Conservation (phyloP, 2,113 vertebrate species). For the Clupea harengus region DNA sequence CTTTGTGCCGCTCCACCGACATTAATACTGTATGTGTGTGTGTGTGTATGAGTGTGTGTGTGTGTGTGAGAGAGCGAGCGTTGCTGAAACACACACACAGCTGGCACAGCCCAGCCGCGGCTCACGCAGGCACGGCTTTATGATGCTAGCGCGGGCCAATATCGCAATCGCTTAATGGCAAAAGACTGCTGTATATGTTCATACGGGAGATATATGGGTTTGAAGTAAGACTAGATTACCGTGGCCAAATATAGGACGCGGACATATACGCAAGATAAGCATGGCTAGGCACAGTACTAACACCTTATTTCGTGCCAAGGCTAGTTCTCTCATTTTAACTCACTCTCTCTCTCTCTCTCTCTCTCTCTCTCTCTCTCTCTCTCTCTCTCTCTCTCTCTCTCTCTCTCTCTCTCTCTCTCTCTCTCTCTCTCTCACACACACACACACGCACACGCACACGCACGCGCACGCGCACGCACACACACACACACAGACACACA, state of each 20-base stretch:
- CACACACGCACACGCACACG: neutral
- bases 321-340: neutral
- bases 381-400: too few species aligned
- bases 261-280: neutral
- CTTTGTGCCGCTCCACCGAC: neutral
- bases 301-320: neutral
- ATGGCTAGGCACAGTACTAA: neutral
- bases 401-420: too few species aligned
- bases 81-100: neutral
- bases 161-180: neutral
- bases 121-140: neutral
- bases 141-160: neutral
- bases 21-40: neutral
- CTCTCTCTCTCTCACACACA: neutral
- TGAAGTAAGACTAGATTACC: neutral
- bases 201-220: neutral
- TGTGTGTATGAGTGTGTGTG: neutral
- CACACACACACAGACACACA: slow-evolving; percentile 12
- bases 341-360: too few species aligned
- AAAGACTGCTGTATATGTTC: neutral
- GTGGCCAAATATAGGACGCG: neutral
- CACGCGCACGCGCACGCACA: neutral
- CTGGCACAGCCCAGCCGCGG: neutral
- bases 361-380: too few species aligned
- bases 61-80: neutral